Base-by-base conservation (phyloP, 2,797 vertebrate genomes). In the Myioborus melanocephalus region DNA sequence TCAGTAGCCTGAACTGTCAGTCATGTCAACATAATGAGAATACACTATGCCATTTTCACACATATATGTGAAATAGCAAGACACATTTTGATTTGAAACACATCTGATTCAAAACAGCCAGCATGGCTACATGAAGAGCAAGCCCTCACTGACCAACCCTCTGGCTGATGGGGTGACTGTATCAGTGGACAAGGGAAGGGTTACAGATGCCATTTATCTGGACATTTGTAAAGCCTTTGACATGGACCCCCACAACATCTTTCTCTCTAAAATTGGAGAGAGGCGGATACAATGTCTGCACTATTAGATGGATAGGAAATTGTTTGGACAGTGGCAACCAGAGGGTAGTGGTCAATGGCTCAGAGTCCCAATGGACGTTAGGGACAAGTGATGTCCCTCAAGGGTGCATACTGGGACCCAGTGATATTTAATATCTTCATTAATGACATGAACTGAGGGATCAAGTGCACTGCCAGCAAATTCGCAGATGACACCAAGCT, bases 241-340 rank as follows among this genome's bases (percentile, higher is more conserved):
- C 24, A 46, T 0, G 0, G 19, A 3, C 4, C 3, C 8, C 24
- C 55, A 60, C 28, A 61, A 26, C 3, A 41, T 39, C 20, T 1
- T 13, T 61, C 10, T 34, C 34, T 39, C 14, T 32, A 35, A 41
- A 47, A 55, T 0, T 63, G 17, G 26, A 32, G 26, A 70, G 14
- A 41, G 41, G 18, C 10, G 9, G 26, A 43, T 63, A 47, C 8
- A 11, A 28, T 10, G 10, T 14, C 19, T n/a, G 59, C 15, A 37
- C 35, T 56, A 5, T n/a, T 50, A 56, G 35, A 24, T 8, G 13
- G 19, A 34, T 30, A 79, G 64, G 44, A 72, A 72, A n/a, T 23
- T 24, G 20, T 5, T 24, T 28, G 4, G 19, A 17, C 4, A 10
- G 20, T 44, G 23, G 23, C 37, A 44, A 44, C 44, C 23, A 44